Base-by-base conservation (phyloP, 2,888 invertebrate species). In the Catocala sponsa region DNA sequence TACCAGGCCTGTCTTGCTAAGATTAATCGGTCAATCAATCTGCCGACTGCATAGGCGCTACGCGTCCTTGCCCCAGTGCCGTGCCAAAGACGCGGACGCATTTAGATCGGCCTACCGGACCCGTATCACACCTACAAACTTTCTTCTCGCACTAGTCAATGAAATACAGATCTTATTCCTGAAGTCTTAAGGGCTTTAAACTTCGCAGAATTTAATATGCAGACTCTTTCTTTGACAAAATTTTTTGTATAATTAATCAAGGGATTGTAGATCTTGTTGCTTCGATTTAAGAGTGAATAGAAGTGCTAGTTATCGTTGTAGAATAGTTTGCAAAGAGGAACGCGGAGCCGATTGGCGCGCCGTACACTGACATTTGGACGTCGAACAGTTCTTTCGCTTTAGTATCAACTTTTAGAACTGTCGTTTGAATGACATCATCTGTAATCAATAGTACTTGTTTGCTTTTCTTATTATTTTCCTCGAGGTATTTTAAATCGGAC, bases 1-100 rank as follows among this genome's bases (percentile, higher is more conserved):
- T 71, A 65, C 55, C 63, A 71, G 72, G 73, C 76, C 79, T 77
- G 78, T 83, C 81, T 82, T 78, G 79, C 79, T 81, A 78, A 90
- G 89, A 92, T 93, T 92, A 88, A 93, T 93, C 91, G 88, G 87
- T 88, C 88, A 88, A 93, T 94, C 92, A 91, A 90, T 91, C 89
- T 86, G 83, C 79, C 82, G 86, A 82, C 78, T 90, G 91, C 91
- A 91, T 90, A 83, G 90, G 88, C 88, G 88, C 89, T 87, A 80
- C 66, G 85, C 91, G 93, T 91, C 93, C 93, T 94, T 94, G 93
- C 89, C 92, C 93, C 88, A 92, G 88, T 93, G 88, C 84, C 85
- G 91, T 87, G 90, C 91, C 91, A 91, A 76, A 87, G 88, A 85
- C 86, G 83, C 71, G 81, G 85, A 90, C 92, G 86, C 82, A 85